Percentiles rank a stretch among this genome's conserved stretches.
These are phyloP conservation scores for Oedothorax gibbosus DNA, from an alignment of 1,140 invertebrate species.

Conservation along the genomic window DNA sequence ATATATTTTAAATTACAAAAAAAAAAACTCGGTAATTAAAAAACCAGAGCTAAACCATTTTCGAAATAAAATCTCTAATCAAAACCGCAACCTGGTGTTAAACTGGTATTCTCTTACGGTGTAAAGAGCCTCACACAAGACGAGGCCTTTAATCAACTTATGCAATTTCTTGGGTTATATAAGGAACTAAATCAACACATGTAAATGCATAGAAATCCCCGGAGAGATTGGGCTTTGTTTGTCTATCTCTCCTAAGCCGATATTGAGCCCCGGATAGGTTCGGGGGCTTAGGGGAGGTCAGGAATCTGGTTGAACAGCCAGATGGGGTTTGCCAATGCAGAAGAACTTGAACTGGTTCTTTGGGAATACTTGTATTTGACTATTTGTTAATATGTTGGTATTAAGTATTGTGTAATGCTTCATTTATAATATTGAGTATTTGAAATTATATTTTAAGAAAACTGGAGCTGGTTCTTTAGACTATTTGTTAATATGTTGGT, in stretches of 20 bases:
- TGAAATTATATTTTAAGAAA: background rate
- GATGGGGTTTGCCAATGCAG: background rate
- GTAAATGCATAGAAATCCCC: conserved; percentile 19
- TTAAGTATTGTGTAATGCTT: background rate
- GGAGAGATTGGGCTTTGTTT: background rate
- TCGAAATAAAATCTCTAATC: too few relatives aligned
- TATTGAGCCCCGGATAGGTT: background rate
- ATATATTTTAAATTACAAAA: too few relatives aligned
- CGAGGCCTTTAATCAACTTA: background rate
- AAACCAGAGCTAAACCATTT: too few relatives aligned
- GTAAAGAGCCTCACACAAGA: too few relatives aligned
- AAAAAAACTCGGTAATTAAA: too few relatives aligned
- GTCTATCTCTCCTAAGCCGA: conserved; percentile 10
- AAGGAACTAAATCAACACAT: conserved; percentile 28
- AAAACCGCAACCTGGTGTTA: too few relatives aligned
- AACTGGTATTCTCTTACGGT: too few relatives aligned
- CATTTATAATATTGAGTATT: background rate
- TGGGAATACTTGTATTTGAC: background rate
- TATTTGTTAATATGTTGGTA: background rate
- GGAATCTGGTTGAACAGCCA: background rate
- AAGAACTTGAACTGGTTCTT: background rate
- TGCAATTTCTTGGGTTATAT: background rate
- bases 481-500: background rate
- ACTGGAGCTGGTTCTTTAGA: background rate
- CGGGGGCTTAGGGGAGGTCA: background rate